Base-by-base conservation (phyloP, 2,888 invertebrate genomes). In the Sarcophaga carnaria region DNA sequence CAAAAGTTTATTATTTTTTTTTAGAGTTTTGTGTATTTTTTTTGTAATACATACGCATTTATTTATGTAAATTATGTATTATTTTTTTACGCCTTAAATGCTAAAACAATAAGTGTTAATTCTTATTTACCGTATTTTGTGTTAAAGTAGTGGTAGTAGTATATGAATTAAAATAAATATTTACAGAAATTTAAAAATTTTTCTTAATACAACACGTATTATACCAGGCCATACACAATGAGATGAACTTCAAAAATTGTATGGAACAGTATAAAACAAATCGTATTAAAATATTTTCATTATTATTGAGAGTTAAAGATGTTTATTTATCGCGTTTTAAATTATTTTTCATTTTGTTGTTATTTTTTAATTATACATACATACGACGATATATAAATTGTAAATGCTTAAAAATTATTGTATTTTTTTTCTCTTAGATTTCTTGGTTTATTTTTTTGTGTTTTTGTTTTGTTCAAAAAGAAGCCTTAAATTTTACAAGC, bases 321-420 rank as follows among this genome's bases (percentile, higher is more conserved):
- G 59, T 72, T 12, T 37, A 60, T 63, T 74, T 62, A 37, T 2
- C 37, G 37, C 37, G 37, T 37, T 37, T 72, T 74, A 74, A 37
- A 37, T 60, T 77, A 27, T 74, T 63, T 60, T 10, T 22, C 67
- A 59, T 8, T 71, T 71, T 14, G 4, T 74, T 63, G 45, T 20
- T 70, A 3, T 59, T 59, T 37, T 78, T 75, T 14, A 71, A 25
- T 49, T 62, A 63, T 47, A 25, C 54, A 54, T 37, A 54, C 17
- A 54, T 54, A 54, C 17, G 54, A 14, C 12, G 60, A 45, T 75
- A 45, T 80, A 81, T 75, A 84, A 82, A 87, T 54, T 84, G 81
- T 87, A 82, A 87, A 87, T 84, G 84, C 87, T 82, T 87, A 87
- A 82, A 80, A 72, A 81, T 78, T 81, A 87, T 78, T 75, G 80